phyloP scores from a whole-genome alignment of 53 echinoderm and acorn worm genomes.

The Stichopus horrens region DNA sequence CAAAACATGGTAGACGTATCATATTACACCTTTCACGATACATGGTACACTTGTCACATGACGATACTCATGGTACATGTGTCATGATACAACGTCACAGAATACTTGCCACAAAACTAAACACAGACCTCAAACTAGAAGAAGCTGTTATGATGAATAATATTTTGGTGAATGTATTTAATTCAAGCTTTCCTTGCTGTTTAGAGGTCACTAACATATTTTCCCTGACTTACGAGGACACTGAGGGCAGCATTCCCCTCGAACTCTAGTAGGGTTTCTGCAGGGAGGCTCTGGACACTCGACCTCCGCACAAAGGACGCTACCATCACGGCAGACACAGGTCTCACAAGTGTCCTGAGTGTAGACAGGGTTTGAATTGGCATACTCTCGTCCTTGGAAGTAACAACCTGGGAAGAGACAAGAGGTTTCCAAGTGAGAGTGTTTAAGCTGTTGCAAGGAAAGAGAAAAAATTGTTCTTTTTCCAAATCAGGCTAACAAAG shows the following conservation, averaged over 20 bases:
- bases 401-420: constrained; percentile 63
- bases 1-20: too few species aligned
- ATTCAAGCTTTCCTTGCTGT: too few species aligned
- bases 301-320: constrained; percentile 43
- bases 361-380: constrained; percentile 66
- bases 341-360: constrained; percentile 66
- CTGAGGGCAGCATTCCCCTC: constrained; percentile 78
- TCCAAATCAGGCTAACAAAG: too few species aligned
- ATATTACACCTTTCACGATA: too few species aligned
- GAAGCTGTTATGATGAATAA: background rate
- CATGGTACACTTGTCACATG: too few species aligned
- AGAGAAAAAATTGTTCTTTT: too few species aligned
- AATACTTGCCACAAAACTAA: too few species aligned
- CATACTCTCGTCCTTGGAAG: constrained; percentile 62
- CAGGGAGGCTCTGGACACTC: constrained; percentile 37
- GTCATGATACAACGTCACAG: too few species aligned
- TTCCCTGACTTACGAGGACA: constrained; percentile 29
- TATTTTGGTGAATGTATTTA: too few species aligned
- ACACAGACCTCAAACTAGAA: background rate
- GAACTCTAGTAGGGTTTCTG: constrained; percentile 54
- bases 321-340: constrained; percentile 78
- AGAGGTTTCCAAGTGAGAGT: background rate
- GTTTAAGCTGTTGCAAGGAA: background rate
- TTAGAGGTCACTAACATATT: too few species aligned
- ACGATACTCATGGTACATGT: too few species aligned